Base-by-base conservation (phyloP, 2,888 invertebrate genomes). In the Linyphia triangularis region DNA sequence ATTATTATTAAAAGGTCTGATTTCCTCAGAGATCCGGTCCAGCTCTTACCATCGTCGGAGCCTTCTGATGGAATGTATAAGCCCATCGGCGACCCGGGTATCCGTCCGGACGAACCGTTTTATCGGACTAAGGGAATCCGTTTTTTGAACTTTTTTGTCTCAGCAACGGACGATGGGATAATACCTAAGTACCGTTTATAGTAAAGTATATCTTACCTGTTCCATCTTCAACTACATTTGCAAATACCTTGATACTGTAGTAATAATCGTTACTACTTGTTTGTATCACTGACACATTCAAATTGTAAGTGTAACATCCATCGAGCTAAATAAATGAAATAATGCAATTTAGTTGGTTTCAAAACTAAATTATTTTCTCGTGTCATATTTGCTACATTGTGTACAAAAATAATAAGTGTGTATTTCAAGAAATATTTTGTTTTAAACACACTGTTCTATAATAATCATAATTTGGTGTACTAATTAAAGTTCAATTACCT, bases 151-250 rank as follows among this genome's bases (percentile, higher is more conserved):
- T n/a, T n/a, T n/a, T n/a, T n/a, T n/a, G n/a, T n/a, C n/a, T n/a
- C n/a, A n/a, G n/a, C n/a, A n/a, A n/a, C n/a, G n/a, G n/a, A n/a
- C n/a, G n/a, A n/a, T n/a, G n/a, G n/a, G n/a, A n/a, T n/a, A n/a
- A n/a, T n/a, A n/a, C n/a, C n/a, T n/a, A n/a, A n/a, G n/a, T n/a
- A n/a, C n/a, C n/a, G n/a, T 0, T 40, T 40, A 40, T 40, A 0
- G 7, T 13, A 40, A 40, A 40, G 13, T 40, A 40, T 61, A 26
- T 30, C 7, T 72, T 73, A 86, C 86, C 86, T 57, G 95, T 95
- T 19, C 95, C 95, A 57, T 95, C 94, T 92, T 96, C 96, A n/a
- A 90, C 91, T 16, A 92, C 92, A 28, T 90, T 93, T 0, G 94
- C 94, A 75, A 93, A 92, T 33, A 94, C 91, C 7, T 92, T 91